Conservation (phyloP, 2,797 vertebrate species). For the Liparis tanakae region DNA sequence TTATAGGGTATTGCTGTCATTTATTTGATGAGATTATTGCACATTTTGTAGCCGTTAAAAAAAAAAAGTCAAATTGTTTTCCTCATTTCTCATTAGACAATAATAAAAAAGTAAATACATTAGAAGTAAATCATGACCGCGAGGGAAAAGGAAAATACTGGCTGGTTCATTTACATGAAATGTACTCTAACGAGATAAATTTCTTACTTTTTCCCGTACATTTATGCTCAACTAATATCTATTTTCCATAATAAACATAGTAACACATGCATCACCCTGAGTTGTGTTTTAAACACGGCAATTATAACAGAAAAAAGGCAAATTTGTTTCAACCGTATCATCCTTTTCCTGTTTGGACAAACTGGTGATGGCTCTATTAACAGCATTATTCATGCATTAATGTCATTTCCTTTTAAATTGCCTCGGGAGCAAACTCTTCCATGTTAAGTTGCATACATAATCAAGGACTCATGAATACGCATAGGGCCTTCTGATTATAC, state of each 20-base stretch:
- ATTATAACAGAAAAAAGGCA: background rate
- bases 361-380: conserved; percentile 36
- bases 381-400: conserved; percentile 54
- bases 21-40: background rate
- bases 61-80: background rate
- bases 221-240: background rate
- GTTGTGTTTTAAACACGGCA: background rate
- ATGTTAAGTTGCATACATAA: conserved; percentile 51
- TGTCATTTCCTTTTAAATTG: conserved; percentile 44
- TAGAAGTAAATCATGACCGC: background rate
- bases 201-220: background rate
- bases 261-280: background rate
- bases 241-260: background rate
- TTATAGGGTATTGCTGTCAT: background rate
- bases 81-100: background rate
- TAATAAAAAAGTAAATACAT: background rate
- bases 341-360: conserved; percentile 43
- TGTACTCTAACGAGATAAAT: background rate
- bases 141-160: background rate
- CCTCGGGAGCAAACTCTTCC: conserved; percentile 42
- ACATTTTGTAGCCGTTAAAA: background rate
- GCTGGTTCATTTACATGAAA: background rate
- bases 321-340: background rate
- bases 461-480: conserved; percentile 61
- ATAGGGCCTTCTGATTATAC: conserved; percentile 48